Evolutionary conservation across 1,140 invertebrate species (phyloP).

Genomic region (Drosophila dunni): DNA sequence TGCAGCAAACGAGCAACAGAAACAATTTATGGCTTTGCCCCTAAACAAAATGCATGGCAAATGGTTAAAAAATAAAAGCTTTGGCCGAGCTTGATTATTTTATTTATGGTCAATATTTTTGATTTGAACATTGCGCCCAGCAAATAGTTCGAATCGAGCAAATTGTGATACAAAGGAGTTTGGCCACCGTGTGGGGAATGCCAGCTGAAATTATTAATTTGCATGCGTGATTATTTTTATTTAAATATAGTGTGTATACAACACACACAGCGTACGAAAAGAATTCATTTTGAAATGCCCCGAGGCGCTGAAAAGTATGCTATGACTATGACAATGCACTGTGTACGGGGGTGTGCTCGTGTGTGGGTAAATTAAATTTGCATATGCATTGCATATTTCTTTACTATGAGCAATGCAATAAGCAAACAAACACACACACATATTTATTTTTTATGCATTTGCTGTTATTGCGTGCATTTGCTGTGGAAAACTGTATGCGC

Average conservation of each 20-base stretch:
- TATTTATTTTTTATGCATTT: slow-evolving; percentile 40
- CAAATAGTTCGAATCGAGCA: slow-evolving; percentile 5
- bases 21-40: slow-evolving; percentile 65
- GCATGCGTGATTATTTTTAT: slow-evolving; percentile 82
- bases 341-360: slow-evolving; percentile 2
- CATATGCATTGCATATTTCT: slow-evolving; percentile 70
- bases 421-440: slow-evolving; percentile 43
- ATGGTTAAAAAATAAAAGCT: slow-evolving; percentile 20
- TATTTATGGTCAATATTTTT: slow-evolving; percentile 77
- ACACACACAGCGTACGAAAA: slow-evolving; percentile 15
- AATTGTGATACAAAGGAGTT: slow-evolving; percentile 28
- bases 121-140: slow-evolving; percentile 47
- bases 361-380: slow-evolving; percentile 70
- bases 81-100: slow-evolving; percentile 53
- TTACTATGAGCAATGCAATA: slow-evolving; percentile 63
- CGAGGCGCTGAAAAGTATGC: slow-evolving; percentile 73
- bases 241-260: slow-evolving; percentile 48
- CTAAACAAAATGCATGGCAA: slow-evolving; percentile 18
- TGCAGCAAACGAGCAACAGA: slow-evolving; percentile 47
- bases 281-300: slow-evolving; percentile 66
- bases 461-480: slow-evolving; percentile 18
- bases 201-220: slow-evolving; percentile 77
- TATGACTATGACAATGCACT: slow-evolving; percentile 52
- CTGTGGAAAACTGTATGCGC: neutral
- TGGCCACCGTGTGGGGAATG: slow-evolving; percentile 28